A percentile compares a stretch with the other conserved stretches of the same genome.
Conservation (phyloP, 2,797 vertebrate species). For the Malurus leucopterus region DNA sequence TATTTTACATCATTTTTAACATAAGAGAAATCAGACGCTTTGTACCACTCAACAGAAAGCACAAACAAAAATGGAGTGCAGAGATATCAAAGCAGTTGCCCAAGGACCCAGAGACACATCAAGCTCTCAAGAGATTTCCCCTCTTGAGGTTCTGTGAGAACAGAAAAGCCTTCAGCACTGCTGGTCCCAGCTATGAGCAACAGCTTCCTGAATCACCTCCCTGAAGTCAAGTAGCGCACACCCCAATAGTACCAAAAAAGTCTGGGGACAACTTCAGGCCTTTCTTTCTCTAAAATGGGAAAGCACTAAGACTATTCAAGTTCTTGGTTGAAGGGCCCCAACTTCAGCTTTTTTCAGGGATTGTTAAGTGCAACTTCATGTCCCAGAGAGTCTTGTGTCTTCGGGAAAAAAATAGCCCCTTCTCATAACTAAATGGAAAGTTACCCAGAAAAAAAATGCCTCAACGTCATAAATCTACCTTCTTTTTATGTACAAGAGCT, state of each 20-base stretch:
- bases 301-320: not conserved
- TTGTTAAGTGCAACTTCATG: not conserved
- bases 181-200: not conserved
- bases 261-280: not conserved
- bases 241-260: not conserved
- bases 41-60: not conserved
- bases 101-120: not conserved
- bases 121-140: not conserved
- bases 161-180: not conserved
- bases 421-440: not conserved
- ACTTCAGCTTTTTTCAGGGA: not conserved
- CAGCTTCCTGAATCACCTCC: accelerated
- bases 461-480: not conserved
- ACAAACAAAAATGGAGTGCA: not conserved
- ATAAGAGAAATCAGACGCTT: not conserved
- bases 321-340: not conserved
- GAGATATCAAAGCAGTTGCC: not conserved
- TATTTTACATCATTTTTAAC: not conserved
- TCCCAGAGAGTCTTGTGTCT: not conserved
- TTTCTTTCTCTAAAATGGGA: not conserved
- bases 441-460: not conserved
- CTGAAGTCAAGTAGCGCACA: not conserved
- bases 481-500: not conserved
- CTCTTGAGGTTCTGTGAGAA: not conserved
- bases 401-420: not conserved